Evolutionary conservation across 2,888 invertebrate genomes (phyloP), one percentile per base, ranked within the genome.

Genomic region (Macrophya alboannulata): DNA sequence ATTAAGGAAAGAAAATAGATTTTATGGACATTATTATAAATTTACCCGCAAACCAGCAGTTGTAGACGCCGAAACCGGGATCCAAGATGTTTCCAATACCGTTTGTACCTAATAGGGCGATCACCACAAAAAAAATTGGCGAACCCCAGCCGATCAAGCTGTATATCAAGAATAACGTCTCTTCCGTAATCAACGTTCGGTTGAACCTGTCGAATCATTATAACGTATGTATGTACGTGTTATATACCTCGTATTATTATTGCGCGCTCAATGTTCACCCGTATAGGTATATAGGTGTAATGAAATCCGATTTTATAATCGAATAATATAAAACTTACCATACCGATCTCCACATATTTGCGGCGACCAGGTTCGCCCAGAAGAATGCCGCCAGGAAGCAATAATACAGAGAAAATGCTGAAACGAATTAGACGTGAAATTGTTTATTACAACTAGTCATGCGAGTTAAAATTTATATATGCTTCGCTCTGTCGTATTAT

Each of bases 331-430:
- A 37, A 89, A 95, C 96, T 95, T 94, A 97, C 97, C 95, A 94
- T 1, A 95, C 95, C 17, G 95, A 94, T 89, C 95, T 95, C 94
- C 95, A 97, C 84, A 96, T 95, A 90, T 97, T 96, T 88, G 96
- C 95, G 59, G 96, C 95, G 40, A 96, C 95, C 8, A 96, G 94
- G 90, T 96, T 96, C 93, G 96, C 94, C 97, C 97, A 97, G 91
- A 96, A 96, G 93, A 97, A 97, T n/a, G 96, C 95, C 1, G 95
- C 95, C 91, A 96, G 93, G 94, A 96, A 96, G 92, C 95, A 95
- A 87, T 95, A 95, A 90, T 96, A 96, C 10, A 95, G 93, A 15
- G 95, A 89, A 89, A 95, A 95, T 17, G 95, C 96, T 96, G 90
- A 87, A 94, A 91, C 85, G 37, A 74, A 86, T n/a, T n/a, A n/a